Percentiles rank a stretch among this genome's conserved stretches.
These are phyloP conservation scores for Varanus salvator DNA, from an alignment of 2,113 vertebrate species.

Conservation along the genomic window DNA sequence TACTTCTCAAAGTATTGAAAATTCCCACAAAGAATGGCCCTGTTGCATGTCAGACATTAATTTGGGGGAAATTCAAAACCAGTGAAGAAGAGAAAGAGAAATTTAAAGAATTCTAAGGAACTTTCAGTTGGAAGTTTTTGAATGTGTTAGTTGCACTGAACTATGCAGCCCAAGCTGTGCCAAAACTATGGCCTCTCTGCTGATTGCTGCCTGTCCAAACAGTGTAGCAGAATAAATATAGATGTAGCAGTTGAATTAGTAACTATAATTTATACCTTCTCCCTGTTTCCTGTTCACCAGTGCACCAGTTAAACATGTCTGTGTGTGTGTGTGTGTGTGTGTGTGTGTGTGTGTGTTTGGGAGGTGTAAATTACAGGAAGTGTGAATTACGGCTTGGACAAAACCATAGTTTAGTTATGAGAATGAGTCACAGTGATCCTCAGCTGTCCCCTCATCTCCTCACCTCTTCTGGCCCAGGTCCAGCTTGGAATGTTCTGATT, in stretches of 20 bases:
- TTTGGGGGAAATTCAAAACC: constrained; percentile 7
- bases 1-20: not conserved
- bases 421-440: too few species aligned
- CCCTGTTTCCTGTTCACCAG: not conserved
- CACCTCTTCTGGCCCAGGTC: too few species aligned
- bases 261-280: not conserved
- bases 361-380: too few species aligned
- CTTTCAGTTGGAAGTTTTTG: not conserved
- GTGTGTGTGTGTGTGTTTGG: too few species aligned
- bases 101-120: constrained; percentile 3
- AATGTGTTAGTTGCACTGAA: not conserved
- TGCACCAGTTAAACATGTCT: not conserved
- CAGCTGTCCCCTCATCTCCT: too few species aligned
- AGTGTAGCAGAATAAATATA: not conserved
- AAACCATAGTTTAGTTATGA: too few species aligned
- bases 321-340: not conserved
- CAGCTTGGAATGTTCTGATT: too few species aligned
- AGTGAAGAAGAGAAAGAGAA: constrained; percentile 13
- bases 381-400: not conserved
- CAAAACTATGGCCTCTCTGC: not conserved
- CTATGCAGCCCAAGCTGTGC: not conserved
- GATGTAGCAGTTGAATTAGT: not conserved
- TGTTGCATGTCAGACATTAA: constrained; percentile 8
- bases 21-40: constrained; percentile 39
- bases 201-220: not conserved